phyloP scores from a whole-genome alignment of 2,888 invertebrate genomes.

The Glyphotaelius pellucidus region DNA sequence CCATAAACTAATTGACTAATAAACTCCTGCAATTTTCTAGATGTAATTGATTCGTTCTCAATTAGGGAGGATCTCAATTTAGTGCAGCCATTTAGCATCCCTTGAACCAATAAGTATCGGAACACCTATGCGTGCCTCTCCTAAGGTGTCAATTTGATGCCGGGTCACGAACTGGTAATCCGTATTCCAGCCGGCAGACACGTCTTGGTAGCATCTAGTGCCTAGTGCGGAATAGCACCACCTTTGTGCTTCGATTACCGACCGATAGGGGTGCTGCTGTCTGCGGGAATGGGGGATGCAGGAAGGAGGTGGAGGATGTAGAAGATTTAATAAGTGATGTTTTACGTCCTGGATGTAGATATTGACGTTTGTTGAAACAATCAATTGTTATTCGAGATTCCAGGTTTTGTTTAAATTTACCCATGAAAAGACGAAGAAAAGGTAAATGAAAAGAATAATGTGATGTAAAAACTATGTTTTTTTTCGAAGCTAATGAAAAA shows the following conservation, averaged over 20 bases:
- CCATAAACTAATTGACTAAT: background rate
- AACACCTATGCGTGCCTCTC: slow-evolving; percentile 51
- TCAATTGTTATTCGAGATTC: background rate
- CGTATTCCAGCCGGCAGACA: slow-evolving; percentile 61
- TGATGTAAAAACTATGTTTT: too few relatives aligned
- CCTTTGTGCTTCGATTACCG: slow-evolving; percentile 62
- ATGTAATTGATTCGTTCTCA: slow-evolving; percentile 2
- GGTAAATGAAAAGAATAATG: too few relatives aligned
- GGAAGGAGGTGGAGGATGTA: background rate
- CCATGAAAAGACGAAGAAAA: background rate
- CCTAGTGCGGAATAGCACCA: slow-evolving; percentile 1
- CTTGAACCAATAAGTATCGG: background rate
- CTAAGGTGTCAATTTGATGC: slow-evolving; percentile 64
- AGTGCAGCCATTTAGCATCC: slow-evolving; percentile 12
- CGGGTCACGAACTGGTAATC: slow-evolving; percentile 64
- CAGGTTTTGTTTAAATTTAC: background rate
- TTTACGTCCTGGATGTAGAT: background rate
- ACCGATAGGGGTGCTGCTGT: background rate
- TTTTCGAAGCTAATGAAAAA: too few relatives aligned
- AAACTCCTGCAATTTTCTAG: background rate
- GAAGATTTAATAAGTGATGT: background rate
- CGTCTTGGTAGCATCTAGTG: slow-evolving; percentile 56
- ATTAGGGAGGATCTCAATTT: background rate
- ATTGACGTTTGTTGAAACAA: background rate
- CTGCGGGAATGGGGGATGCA: background rate